Conservation (phyloP, 2,888 invertebrate genomes). For the Eupithecia vulgata region DNA sequence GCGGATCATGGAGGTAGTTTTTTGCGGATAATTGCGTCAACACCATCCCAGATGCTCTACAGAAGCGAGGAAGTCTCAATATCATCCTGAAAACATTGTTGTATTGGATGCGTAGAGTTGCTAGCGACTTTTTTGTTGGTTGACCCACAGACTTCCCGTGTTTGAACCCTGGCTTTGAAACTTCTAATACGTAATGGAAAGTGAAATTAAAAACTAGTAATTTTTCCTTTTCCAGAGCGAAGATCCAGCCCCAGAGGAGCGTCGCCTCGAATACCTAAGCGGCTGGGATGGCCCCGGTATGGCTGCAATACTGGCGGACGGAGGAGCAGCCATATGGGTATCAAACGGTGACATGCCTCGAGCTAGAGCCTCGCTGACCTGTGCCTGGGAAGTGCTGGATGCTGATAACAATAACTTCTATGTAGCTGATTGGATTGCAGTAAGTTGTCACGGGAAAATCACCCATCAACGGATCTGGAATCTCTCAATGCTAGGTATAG, state of each 20-base stretch:
- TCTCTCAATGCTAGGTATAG: too few species aligned
- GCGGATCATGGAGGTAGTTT: too few species aligned
- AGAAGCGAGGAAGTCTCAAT: too few species aligned
- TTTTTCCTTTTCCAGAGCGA: constrained; percentile 84
- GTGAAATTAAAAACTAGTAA: not conserved
- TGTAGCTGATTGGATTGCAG: constrained; percentile 88
- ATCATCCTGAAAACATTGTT: too few species aligned
- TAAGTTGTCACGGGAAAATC: constrained; percentile 47
- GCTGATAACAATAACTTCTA: constrained; percentile 86
- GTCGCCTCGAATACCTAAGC: constrained; percentile 90
- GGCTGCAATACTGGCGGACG: constrained; percentile 89
- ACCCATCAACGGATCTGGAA: too few species aligned
- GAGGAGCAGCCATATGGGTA: constrained; percentile 94
- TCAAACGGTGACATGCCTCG: constrained; percentile 94
- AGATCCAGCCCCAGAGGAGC: constrained; percentile 89
- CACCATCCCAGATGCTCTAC: too few species aligned
- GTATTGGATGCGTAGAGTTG: too few species aligned
- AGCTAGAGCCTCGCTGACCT: constrained; percentile 92
- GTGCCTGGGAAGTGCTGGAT: constrained; percentile 95
- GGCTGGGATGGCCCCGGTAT: constrained; percentile 93
- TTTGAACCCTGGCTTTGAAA: too few species aligned
- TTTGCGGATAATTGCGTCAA: too few species aligned
- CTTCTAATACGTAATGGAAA: not conserved
- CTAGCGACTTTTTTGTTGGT: too few species aligned
- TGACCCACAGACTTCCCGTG: too few species aligned